These are phyloP conservation scores for Squalus acanthias DNA, from an alignment of 2,797 vertebrate genomes.

Conservation along the genomic window DNA sequence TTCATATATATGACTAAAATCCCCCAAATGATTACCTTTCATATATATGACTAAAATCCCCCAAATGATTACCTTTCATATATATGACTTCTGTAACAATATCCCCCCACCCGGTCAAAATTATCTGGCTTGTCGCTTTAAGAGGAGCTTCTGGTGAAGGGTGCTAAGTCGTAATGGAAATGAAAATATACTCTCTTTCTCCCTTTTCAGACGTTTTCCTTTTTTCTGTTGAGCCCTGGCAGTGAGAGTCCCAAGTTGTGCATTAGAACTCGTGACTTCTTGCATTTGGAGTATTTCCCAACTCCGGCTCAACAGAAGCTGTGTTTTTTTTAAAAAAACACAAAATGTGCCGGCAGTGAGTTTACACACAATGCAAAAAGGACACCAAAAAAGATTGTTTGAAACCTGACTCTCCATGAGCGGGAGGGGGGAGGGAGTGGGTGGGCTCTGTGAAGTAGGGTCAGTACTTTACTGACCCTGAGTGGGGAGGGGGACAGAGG, in stretches of 20 bases:
- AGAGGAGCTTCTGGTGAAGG: background rate
- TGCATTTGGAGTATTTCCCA: conserved; percentile 2
- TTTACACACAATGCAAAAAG: background rate
- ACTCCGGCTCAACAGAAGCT: background rate
- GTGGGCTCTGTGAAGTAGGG: too few relatives aligned
- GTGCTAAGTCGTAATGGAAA: background rate
- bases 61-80: too few relatives aligned
- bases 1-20: background rate
- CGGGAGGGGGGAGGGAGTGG: background rate
- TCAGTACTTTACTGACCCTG: background rate
- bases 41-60: background rate
- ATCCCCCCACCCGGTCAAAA: background rate
- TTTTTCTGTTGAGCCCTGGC: background rate
- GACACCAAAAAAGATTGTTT: background rate
- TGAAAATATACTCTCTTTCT: background rate
- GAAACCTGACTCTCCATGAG: background rate
- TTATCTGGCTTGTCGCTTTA: background rate
- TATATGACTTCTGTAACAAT: too few relatives aligned
- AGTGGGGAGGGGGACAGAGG: fast-evolving
- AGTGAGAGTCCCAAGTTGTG: background rate
- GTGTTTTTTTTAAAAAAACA: background rate
- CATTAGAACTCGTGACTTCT: background rate
- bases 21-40: background rate
- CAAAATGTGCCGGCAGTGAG: background rate
- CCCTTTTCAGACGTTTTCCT: background rate